phyloP scores from a whole-genome alignment of 1,140 invertebrate species.

The Carposina sasakii region DNA sequence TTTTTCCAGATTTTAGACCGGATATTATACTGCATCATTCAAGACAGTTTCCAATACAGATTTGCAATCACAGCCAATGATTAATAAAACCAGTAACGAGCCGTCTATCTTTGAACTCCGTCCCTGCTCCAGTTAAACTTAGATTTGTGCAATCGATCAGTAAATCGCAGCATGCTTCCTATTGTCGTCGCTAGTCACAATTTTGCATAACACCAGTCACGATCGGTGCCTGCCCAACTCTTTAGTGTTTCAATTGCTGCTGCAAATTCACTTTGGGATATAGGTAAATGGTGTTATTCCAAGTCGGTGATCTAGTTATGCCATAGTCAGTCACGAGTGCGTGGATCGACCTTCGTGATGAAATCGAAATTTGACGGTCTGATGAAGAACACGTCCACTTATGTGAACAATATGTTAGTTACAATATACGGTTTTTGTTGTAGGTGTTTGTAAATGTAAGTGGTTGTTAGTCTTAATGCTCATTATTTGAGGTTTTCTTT shows the following conservation, averaged over 20 bases:
- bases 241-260: constrained; percentile 48
- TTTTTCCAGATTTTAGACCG: no score
- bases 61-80: no score
- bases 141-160: constrained; percentile 12
- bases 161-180: constrained; percentile 31
- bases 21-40: no score
- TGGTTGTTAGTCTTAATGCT: no score
- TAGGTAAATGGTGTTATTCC: constrained; percentile 45
- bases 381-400: no score
- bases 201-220: constrained; percentile 60
- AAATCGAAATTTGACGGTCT: constrained; percentile 41
- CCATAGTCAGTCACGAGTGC: constrained; percentile 47
- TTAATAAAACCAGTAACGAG: no score
- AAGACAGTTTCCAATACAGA: no score
- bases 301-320: constrained; percentile 51
- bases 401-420: no score
- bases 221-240: constrained; percentile 36
- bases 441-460: no score
- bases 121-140: constrained; percentile 22
- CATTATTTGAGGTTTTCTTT: no score
- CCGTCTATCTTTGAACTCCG: no score
- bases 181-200: constrained; percentile 35
- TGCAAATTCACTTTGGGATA: constrained; percentile 41
- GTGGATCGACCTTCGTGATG: constrained; percentile 47
- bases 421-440: no score